A percentile compares a stretch with the other conserved stretches of the same genome.
Evolutionary conservation across 2,797 vertebrate species (phyloP).

Genomic region (Acrocephalus scirpaceus): DNA sequence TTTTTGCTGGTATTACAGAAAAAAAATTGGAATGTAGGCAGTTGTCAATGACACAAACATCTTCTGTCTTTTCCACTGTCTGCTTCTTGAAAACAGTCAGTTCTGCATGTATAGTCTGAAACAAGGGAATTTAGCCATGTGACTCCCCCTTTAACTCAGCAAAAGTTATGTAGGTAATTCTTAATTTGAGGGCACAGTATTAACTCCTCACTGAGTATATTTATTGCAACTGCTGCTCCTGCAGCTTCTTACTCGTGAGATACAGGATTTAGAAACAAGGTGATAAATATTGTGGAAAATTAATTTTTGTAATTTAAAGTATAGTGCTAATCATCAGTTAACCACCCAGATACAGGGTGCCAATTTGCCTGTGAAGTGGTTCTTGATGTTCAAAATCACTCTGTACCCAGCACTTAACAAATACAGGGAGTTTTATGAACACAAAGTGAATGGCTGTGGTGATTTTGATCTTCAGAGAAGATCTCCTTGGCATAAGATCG

Average conservation of each 20-base stretch:
- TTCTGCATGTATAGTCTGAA: neutral
- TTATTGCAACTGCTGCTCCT: neutral
- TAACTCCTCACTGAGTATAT: constrained; percentile 1
- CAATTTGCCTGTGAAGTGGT: neutral
- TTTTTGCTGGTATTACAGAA: constrained; percentile 27
- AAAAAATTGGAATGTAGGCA: constrained; percentile 18
- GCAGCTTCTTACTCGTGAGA: neutral
- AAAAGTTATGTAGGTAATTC: neutral
- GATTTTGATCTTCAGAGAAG: neutral
- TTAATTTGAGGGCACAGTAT: neutral
- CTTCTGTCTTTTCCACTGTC: constrained; percentile 27
- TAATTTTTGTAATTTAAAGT: neutral
- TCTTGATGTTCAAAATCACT: neutral
- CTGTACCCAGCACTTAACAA: neutral
- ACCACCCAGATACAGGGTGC: neutral
- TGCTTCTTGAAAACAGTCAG: constrained; percentile 29
- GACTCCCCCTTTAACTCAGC: neutral
- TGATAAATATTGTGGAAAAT: neutral
- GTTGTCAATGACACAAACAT: constrained; percentile 17
- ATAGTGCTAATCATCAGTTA: neutral
- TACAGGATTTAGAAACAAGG: neutral
- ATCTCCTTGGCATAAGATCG: neutral
- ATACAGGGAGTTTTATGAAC: neutral
- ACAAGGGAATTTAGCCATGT: neutral
- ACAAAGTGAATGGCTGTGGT: neutral